Percentiles rank a stretch among this genome's conserved stretches.
phyloP scores from a whole-genome alignment of 2,797 vertebrate genomes.

The Thripadectes ignobilis region DNA sequence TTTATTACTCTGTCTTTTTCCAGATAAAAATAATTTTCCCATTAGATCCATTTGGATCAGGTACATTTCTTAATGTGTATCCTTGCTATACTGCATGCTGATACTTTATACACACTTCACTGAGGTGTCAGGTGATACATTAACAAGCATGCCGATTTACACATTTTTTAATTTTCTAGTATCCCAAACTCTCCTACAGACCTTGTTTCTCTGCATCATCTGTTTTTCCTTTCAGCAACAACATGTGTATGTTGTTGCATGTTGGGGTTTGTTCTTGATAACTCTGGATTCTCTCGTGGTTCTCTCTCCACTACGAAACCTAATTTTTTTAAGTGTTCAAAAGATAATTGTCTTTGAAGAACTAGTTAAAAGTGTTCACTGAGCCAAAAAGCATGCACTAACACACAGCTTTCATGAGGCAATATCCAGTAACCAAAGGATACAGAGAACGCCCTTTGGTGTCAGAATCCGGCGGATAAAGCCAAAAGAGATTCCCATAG shows the following conservation, averaged over 20 bases:
- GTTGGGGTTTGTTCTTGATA: background rate
- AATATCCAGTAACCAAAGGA: background rate
- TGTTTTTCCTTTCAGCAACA: background rate
- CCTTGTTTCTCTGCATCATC: background rate
- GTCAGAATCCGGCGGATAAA: background rate
- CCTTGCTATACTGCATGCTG: background rate
- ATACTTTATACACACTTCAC: background rate
- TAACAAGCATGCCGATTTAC: background rate
- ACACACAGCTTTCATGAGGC: fast-evolving
- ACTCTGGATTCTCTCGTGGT: background rate
- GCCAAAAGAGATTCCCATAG: background rate
- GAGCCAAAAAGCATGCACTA: background rate
- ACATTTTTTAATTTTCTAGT: background rate
- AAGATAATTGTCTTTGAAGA: background rate
- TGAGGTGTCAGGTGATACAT: background rate
- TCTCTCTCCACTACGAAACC: background rate
- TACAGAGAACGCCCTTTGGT: background rate
- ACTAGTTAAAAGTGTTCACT: slow-evolving; percentile 22
- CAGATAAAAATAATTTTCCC: background rate
- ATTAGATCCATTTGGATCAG: background rate
- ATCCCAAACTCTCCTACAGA: background rate
- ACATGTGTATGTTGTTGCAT: background rate
- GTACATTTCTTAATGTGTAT: background rate
- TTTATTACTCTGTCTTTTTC: background rate
- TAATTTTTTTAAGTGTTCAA: background rate